These are phyloP conservation scores for Ecliptopera silaceata DNA, from an alignment of 2,888 invertebrate genomes.

Conservation along the genomic window DNA sequence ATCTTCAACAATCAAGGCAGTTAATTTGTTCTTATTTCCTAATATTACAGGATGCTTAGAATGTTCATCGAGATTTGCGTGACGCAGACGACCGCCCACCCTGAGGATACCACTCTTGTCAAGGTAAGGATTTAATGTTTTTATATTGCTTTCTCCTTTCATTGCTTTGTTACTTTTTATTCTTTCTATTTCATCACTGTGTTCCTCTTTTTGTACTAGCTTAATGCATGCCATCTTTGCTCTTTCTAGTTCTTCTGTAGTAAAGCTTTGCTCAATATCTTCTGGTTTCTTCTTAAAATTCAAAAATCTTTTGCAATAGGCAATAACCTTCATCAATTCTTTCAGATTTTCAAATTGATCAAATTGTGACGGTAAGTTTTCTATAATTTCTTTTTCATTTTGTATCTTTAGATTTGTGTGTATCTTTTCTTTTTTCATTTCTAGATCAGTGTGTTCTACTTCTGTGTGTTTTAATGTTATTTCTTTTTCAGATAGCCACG, in stretches of 20 bases:
- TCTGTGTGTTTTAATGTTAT: too few species aligned
- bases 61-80: not conserved
- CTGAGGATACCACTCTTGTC: too few species aligned
- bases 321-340: not conserved
- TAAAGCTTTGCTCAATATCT: not conserved
- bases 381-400: not conserved
- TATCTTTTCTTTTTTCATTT: too few species aligned
- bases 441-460: not conserved
- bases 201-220: not conserved
- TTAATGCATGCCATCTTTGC: not conserved
- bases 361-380: not conserved
- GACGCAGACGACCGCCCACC: not conserved
- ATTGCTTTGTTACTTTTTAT: not conserved
- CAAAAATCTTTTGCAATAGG: conserved; percentile 4
- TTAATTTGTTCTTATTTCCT: not conserved
- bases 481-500: conserved; percentile 2
- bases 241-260: not conserved
- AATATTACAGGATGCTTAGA: not conserved
- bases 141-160: conserved; percentile 1
- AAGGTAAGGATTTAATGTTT: conserved; percentile 1
- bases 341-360: not conserved
- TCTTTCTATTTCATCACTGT: not conserved
- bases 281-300: not conserved
- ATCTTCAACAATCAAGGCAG: not conserved
- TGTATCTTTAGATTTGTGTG: not conserved